These are phyloP conservation scores for Ammodytes marinus DNA, from an alignment of 2,113 vertebrate genomes.

Conservation along the genomic window DNA sequence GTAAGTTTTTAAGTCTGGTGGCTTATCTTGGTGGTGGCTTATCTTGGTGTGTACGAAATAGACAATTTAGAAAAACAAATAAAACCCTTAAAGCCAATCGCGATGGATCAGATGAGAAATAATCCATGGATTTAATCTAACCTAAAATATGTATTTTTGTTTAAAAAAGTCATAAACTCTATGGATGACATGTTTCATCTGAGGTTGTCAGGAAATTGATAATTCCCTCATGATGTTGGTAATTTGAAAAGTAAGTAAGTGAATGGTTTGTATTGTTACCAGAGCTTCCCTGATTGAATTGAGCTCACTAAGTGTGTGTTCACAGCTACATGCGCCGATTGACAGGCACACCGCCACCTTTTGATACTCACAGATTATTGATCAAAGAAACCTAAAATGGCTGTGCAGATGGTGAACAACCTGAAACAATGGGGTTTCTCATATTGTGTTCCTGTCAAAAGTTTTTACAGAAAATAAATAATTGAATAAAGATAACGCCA, in stretches of 20 bases:
- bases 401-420: slow-evolving; percentile 22
- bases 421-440: slow-evolving; percentile 27
- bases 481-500: neutral
- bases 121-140: slow-evolving; percentile 20
- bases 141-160: neutral
- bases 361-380: slow-evolving; percentile 31
- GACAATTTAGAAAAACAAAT: neutral
- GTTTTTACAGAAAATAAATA: slow-evolving; percentile 25
- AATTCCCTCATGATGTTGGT: slow-evolving; percentile 69
- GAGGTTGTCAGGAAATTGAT: slow-evolving; percentile 52
- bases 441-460: slow-evolving; percentile 7
- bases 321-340: slow-evolving; percentile 18
- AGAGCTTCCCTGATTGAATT: slow-evolving; percentile 29
- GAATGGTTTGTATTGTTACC: slow-evolving; percentile 62
- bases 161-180: slow-evolving; percentile 15
- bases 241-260: slow-evolving; percentile 51
- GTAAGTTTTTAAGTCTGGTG: neutral
- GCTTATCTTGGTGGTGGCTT: neutral
- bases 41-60: neutral
- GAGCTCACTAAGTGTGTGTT: slow-evolving; percentile 37
- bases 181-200: slow-evolving; percentile 46
- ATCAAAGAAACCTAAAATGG: slow-evolving; percentile 41
- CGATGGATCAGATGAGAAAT: neutral
- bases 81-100: too few relatives aligned
- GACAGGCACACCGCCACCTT: slow-evolving; percentile 46